Conservation (phyloP, 2,113 vertebrate species). For the Anarrhichthys ocellatus region DNA sequence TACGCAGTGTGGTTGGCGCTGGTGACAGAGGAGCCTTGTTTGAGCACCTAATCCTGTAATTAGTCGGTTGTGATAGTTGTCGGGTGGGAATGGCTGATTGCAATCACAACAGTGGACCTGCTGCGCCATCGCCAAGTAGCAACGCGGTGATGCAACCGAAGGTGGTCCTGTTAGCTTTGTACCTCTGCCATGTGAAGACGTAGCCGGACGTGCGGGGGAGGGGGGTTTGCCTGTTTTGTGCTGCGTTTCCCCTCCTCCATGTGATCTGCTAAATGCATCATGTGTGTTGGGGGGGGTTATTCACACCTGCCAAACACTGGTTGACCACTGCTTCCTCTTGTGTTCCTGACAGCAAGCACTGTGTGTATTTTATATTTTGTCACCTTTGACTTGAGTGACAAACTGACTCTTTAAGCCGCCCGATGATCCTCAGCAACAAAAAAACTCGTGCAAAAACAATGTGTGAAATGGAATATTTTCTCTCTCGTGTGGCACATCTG, state of each 20-base stretch:
- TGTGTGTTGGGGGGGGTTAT: neutral
- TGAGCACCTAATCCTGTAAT: conserved; percentile 68
- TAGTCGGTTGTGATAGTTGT: conserved; percentile 58
- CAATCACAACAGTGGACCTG: conserved; percentile 49
- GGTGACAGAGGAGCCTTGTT: conserved; percentile 48
- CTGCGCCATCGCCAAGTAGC: conserved; percentile 25
- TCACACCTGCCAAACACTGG: conserved; percentile 43
- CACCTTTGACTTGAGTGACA: conserved; percentile 29
- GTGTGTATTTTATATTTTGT: conserved; percentile 14
- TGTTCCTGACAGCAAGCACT: neutral
- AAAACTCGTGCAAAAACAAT: conserved; percentile 11
- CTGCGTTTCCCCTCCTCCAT: neutral
- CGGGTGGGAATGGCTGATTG: conserved; percentile 54
- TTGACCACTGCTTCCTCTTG: conserved; percentile 58
- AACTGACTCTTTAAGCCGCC: conserved; percentile 36
- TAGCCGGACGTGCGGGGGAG: too few relatives aligned
- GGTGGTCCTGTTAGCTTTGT: conserved; percentile 18
- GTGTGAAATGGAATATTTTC: conserved; percentile 67
- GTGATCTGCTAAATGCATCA: neutral
- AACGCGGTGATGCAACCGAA: conserved; percentile 13
- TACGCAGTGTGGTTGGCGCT: conserved; percentile 38
- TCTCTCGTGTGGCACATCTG: conserved; percentile 59
- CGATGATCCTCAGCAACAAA: conserved; percentile 27
- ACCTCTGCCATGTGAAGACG: conserved; percentile 5
- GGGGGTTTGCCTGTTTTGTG: neutral